These are phyloP conservation scores for Tiliacea citrago DNA, from an alignment of 2,888 invertebrate genomes.

Conservation along the genomic window DNA sequence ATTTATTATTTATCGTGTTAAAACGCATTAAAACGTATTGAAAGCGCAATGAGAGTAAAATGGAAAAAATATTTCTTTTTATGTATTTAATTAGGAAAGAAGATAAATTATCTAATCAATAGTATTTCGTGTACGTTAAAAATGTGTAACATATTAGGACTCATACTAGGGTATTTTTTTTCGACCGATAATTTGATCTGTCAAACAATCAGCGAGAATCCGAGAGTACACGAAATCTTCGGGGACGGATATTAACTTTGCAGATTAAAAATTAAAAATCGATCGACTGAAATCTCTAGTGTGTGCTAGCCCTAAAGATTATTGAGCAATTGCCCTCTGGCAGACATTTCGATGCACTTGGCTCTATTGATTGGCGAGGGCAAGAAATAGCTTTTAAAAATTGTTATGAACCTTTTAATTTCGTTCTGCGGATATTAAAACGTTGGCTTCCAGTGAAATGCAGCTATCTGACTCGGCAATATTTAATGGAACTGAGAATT, in stretches of 20 bases:
- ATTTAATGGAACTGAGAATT: slow-evolving; percentile 5
- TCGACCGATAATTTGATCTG: neutral
- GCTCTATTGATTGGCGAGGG: slow-evolving; percentile 32
- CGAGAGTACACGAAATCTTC: too few species aligned
- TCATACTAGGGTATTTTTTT: neutral
- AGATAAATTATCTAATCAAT: neutral
- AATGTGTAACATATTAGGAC: too few species aligned
- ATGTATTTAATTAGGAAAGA: too few species aligned
- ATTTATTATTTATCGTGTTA: too few species aligned
- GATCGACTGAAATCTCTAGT: neutral
- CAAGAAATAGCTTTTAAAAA: slow-evolving; percentile 40
- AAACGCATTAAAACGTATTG: neutral
- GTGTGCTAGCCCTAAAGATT: slow-evolving; percentile 2
- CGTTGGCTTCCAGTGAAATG: slow-evolving; percentile 1
- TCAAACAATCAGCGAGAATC: neutral
- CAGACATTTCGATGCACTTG: slow-evolving; percentile 40
- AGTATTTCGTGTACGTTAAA: neutral
- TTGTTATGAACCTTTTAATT: slow-evolving; percentile 36
- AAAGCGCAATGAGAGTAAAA: neutral
- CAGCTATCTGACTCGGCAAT: slow-evolving; percentile 2
- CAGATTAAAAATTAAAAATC: neutral
- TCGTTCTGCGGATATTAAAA: slow-evolving; percentile 37
- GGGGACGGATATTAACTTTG: too few species aligned
- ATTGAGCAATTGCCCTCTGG: slow-evolving; percentile 34
- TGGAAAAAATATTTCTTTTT: neutral